Base-by-base conservation (phyloP, 2,113 vertebrate genomes). In the Sander vitreus region DNA sequence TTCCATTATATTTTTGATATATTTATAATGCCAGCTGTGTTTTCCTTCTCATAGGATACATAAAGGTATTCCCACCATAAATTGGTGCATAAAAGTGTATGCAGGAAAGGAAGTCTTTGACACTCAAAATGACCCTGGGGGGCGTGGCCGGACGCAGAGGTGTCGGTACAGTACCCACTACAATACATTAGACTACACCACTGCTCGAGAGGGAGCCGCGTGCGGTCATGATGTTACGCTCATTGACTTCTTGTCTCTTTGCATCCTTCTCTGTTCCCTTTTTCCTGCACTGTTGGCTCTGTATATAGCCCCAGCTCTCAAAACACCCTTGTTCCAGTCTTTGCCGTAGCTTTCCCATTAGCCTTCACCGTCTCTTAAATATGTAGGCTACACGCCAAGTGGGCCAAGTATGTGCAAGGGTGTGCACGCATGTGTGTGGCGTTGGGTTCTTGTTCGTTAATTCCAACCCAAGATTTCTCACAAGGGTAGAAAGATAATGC, bases 191-290 rank as follows among this genome's bases (percentile, higher is more conserved):
- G 39, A 39, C 39, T 39, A 39, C 39, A 39, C 10, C 39, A 43
- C 50, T 71, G 78, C 39, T 45, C 4, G 19, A 75, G 43, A 47
- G 60, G 21, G 62, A 85, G 68, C 63, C 14, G 48, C 57, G 72
- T 51, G 66, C 47, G 18, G 76, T 74, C 79, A 3, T 70, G 65
- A 39, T 36, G 3, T 64, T 76, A 4, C 4, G 3, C 80, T 85
- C 53, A 33, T 79, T 63, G 85, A 66, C 80, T 84, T 69, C 60
- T 50, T 83, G 78, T 85, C 73, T 84, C 76, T 51, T 77, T 45
- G 55, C 75, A 64, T 86, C 69, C 43, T 62, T 67, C 57, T 73
- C 50, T 3, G 4, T 69, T 86, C 18, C n/a, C 25, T 27, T 63
- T 78, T 39, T 39, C 14, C 4, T n/a, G 0, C 19, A 4, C 45